phyloP scores from a whole-genome alignment of 2,888 invertebrate species.

The Brenthis daphne region DNA sequence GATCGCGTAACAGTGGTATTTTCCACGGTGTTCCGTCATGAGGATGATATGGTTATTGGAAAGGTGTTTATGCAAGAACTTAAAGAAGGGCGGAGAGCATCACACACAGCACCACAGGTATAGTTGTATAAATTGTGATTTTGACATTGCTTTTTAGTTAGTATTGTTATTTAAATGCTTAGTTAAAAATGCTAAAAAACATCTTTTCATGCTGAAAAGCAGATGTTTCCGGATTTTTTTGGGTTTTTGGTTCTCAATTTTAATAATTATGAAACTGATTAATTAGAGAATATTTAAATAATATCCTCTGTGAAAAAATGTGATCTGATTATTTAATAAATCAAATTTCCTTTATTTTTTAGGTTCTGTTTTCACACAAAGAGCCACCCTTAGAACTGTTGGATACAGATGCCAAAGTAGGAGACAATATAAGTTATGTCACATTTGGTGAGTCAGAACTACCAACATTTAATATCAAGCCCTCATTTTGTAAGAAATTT shows the following conservation, averaged over 20 bases:
- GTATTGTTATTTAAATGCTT: too few relatives aligned
- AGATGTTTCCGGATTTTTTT: too few relatives aligned
- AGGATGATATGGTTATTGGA: constrained; percentile 98
- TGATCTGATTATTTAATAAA: not conserved
- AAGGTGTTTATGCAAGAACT: constrained; percentile 99
- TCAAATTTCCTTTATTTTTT: constrained; percentile 36
- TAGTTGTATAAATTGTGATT: not conserved
- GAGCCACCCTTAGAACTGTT: constrained; percentile 98
- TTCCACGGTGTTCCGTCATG: constrained; percentile 98
- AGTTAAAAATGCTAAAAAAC: too few relatives aligned
- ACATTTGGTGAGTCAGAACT: constrained; percentile 91
- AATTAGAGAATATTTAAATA: not conserved
- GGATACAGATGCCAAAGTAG: constrained; percentile 95
- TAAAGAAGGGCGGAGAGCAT: constrained; percentile 97
- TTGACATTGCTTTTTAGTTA: not conserved
- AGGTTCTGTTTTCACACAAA: constrained; percentile 94
- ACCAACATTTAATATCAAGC: not conserved
- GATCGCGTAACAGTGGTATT: constrained; percentile 99
- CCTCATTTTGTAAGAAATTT: not conserved
- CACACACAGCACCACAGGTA: constrained; percentile 94
- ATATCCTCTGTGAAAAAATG: not conserved
- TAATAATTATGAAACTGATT: too few relatives aligned
- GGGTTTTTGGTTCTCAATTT: too few relatives aligned
- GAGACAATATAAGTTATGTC: constrained; percentile 99
- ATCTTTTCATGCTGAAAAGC: too few relatives aligned